These are phyloP conservation scores for Cynopterus brachyotis DNA, from an alignment of 2,113 vertebrate genomes.

Conservation along the genomic window DNA sequence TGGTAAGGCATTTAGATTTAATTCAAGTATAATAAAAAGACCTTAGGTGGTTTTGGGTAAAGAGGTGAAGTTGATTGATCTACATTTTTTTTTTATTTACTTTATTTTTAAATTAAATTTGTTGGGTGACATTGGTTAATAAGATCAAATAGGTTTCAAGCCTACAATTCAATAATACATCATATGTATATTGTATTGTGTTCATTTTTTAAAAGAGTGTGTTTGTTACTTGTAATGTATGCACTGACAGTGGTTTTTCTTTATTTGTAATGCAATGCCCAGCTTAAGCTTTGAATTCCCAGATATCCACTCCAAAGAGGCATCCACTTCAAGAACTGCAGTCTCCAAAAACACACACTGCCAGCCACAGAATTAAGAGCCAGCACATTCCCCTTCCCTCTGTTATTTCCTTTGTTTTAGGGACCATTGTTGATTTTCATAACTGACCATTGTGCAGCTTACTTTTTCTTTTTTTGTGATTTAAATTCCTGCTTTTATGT, in stretches of 20 bases:
- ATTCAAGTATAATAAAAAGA: neutral
- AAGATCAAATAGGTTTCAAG: no score
- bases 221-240: neutral
- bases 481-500: neutral
- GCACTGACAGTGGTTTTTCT: neutral
- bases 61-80: neutral
- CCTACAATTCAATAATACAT: no score
- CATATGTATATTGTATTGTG: no score
- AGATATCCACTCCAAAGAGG: neutral
- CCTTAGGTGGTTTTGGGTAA: neutral
- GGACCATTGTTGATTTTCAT: neutral
- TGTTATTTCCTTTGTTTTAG: neutral
- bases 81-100: no score
- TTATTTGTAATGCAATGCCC: neutral
- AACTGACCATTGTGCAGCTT: neutral
- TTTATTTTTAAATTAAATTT: no score
- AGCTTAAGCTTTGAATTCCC: neutral
- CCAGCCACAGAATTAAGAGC: neutral
- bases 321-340: neutral
- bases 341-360: neutral
- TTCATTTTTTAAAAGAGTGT: neutral
- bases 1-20: neutral
- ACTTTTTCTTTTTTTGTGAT: neutral
- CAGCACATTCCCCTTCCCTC: neutral
- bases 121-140: no score